Percentiles rank a stretch among this genome's conserved stretches.
Evolutionary conservation across 2,797 vertebrate species (phyloP).

Genomic region (Arctocebus calabarensis): DNA sequence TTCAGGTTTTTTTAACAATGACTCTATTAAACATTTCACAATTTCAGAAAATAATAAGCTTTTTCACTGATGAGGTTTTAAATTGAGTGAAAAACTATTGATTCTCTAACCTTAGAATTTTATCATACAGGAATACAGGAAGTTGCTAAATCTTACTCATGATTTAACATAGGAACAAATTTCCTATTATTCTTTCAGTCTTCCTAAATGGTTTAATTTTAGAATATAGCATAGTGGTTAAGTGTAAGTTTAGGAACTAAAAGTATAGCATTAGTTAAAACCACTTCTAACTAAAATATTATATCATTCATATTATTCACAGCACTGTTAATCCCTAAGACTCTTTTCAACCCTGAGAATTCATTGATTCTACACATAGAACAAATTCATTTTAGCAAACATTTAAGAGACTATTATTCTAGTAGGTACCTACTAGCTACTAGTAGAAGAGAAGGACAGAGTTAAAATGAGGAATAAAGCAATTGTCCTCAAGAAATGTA

Average conservation of each 20-base stretch:
- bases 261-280: slow-evolving; percentile 38
- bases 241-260: not conserved
- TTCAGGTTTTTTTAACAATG: not conserved
- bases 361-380: not conserved
- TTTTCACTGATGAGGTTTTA: slow-evolving; percentile 51
- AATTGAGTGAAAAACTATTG: not conserved
- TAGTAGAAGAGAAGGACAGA: not conserved
- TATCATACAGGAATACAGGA: not conserved
- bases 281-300: not conserved
- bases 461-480: not conserved
- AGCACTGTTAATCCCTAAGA: not conserved
- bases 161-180: slow-evolving; percentile 27
- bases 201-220: slow-evolving; percentile 12
- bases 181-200: not conserved
- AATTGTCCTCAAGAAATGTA: not conserved
- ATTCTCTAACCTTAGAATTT: slow-evolving; percentile 6
- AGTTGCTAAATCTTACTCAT: not conserved
- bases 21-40: slow-evolving; percentile 18
- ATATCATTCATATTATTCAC: not conserved
- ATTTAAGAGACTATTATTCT: not conserved
- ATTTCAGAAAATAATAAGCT: not conserved
- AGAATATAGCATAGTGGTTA: not conserved
- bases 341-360: not conserved
- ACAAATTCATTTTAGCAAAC: slow-evolving; percentile 8
- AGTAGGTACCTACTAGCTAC: not conserved